Evolutionary conservation across 2,888 invertebrate genomes (phyloP), one percentile per base, ranked within the genome.

Genomic region (Lycophotia porphyrea): DNA sequence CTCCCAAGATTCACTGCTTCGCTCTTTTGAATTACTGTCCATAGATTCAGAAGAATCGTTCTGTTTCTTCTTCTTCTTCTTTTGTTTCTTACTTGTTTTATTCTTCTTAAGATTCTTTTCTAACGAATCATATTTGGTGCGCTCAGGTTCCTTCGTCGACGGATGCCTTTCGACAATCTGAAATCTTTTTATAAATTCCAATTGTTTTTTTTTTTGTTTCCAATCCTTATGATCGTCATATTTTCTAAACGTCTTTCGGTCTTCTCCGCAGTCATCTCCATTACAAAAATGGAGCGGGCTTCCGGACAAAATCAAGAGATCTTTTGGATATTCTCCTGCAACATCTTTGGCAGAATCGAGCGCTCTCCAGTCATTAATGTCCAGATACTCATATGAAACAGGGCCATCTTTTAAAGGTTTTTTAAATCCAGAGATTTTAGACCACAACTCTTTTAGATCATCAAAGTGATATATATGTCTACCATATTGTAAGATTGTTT

Each of bases 331-430:
- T n/a, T n/a, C n/a, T n/a, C n/a, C n/a, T n/a, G n/a, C n/a, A 1
- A 81, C 74, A 0, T n/a, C 9, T 13, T 60, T 67, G n/a, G 31
- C 18, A 0, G 27, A 5, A 27, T 69, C 13, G 5, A 15, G 36
- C 0, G 64, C 11, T 44, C 74, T 66, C 1, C 89, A 34, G 1
- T 88, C 83, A 1, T 71, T 71, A 0, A 90, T 8, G 34, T 90
- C 90, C 0, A 88, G 15, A 9, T 89, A 88, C 15, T 90, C 89
- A 9, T 85, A 79, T 0, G 87, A 81, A 5, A 89, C 0, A 0
- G 55, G 7, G 8, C 52, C 31, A 4, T 39, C n/a, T 27, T n/a
- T 18, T 39, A 39, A 15, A n/a, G 31, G 31, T 1, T 61, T 60
- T 1, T 80, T 61, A 0, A 81, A 0, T 2, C 42, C 9, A 24